Evolutionary conservation across 2,113 vertebrate genomes (phyloP), one percentile per base, ranked within the genome.

Genomic region (Hypomesus transpacificus): DNA sequence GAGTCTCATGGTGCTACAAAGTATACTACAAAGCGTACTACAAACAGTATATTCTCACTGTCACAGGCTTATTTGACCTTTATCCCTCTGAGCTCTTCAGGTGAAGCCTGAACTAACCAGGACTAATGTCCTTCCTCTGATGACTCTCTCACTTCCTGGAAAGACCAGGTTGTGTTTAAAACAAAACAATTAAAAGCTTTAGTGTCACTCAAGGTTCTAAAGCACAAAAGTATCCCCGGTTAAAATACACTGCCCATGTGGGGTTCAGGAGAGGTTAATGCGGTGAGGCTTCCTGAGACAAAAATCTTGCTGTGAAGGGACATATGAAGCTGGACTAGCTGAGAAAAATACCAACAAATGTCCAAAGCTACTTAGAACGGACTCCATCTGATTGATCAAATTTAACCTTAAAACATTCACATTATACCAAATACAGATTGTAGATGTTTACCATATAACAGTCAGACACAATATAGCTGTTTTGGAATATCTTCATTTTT

Each of bases 401-500:
- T 20, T 5, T 18, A 56, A 16, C 13, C 11, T 7, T 56, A 56
- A 20, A 17, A 18, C 54, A 56, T 56, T 1, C 54, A 18, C n/a
- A 18, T 20, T 18, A 18, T 56, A 20, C 16, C 16, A 46, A 46
- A 46, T 2, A 11, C 7, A 46, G 39, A 46, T 46, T 46, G 39
- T 46, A 46, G 9, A 46, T 46, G 39, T 46, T 46, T 46, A 46
- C 39, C 13, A 46, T 11, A 59, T 24, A 67, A 79, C 17, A 14
- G 46, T 46, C 24, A 17, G 67, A 74, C 63, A 66, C 60, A 63
- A 71, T 51, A 50, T 2, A 7, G 21, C 26, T 75, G 64, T 53
- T 77, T 77, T 68, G 72, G 70, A 61, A 82, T 68, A 26, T 76
- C 71, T 67, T 71, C 5, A 67, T 75, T 77, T 85, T 74, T 39